Percentiles rank a stretch among this genome's conserved stretches.
These are phyloP conservation scores for Drosophila mojavensis DNA, from an alignment of 1,140 invertebrate genomes.

Conservation along the genomic window DNA sequence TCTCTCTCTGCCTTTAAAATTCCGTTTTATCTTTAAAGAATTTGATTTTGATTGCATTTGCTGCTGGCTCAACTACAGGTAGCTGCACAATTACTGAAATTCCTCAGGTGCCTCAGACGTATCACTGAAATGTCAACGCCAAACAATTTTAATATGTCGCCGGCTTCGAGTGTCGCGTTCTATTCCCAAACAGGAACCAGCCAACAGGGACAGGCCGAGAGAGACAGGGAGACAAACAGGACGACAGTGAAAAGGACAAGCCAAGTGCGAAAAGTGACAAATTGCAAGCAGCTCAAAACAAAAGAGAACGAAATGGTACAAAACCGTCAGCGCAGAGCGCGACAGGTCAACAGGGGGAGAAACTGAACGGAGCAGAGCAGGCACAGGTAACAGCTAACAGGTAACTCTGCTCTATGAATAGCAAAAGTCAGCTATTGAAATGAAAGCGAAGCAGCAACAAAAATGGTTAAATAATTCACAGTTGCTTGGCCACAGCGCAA, in stretches of 20 bases:
- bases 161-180: slow-evolving; percentile 56
- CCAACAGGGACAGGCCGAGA: slow-evolving; percentile 26
- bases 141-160: slow-evolving; percentile 72
- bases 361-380: neutral
- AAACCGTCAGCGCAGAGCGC: slow-evolving; percentile 17
- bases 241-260: slow-evolving; percentile 34
- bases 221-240: slow-evolving; percentile 17
- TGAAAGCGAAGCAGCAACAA: slow-evolving; percentile 10
- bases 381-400: neutral
- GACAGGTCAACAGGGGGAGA: slow-evolving; percentile 47
- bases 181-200: slow-evolving; percentile 11
- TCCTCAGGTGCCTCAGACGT: slow-evolving; percentile 29
- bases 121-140: slow-evolving; percentile 58
- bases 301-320: slow-evolving; percentile 24
- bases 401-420: slow-evolving; percentile 21
- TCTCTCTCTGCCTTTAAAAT: neutral
- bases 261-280: slow-evolving; percentile 71
- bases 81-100: slow-evolving; percentile 52
- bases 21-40: slow-evolving; percentile 21
- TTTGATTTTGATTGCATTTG: slow-evolving; percentile 49
- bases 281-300: slow-evolving; percentile 59
- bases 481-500: slow-evolving; percentile 8
- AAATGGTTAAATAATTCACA: slow-evolving; percentile 34
- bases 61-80: slow-evolving; percentile 40
- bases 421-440: slow-evolving; percentile 24